Conservation (phyloP, 2,113 vertebrate species). For the western clawed frog (Xenopus tropicalis) region DNA sequence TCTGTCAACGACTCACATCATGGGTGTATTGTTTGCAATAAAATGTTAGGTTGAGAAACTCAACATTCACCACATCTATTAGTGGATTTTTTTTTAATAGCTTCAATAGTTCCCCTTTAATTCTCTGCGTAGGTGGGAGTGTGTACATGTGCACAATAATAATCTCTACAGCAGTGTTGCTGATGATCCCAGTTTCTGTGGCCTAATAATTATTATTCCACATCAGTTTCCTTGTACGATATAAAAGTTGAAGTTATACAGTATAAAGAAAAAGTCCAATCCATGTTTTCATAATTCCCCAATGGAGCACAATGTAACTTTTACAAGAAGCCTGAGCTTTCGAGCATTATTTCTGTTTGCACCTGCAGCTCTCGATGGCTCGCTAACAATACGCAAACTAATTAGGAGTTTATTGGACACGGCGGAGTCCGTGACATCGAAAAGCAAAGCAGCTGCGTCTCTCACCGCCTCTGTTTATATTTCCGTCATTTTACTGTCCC, state of each 20-base stretch:
- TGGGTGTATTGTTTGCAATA: no score
- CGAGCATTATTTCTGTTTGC: neutral
- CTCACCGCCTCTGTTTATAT: neutral
- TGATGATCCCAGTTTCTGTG: neutral
- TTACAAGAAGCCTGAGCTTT: neutral
- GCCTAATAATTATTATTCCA: neutral
- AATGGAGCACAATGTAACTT: neutral
- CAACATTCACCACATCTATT: no score
- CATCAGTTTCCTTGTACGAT: neutral
- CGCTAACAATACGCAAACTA: neutral
- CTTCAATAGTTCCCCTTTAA: no score
- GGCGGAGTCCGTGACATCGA: neutral
- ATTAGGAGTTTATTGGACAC: neutral
- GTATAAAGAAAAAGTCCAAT: no score
- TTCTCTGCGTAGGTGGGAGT: no score
- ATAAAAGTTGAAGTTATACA: neutral
- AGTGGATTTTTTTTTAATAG: no score
- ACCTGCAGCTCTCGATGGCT: neutral
- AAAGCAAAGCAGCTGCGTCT: neutral
- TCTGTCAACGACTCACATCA: no score
- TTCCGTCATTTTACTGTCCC: neutral
- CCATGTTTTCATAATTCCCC: neutral
- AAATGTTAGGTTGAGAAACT: no score
- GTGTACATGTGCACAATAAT: no score
- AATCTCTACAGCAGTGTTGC: neutral